A percentile compares a stretch with the other conserved stretches of the same genome.
phyloP scores from a whole-genome alignment of 2,113 vertebrate species.

The Zeus faber region DNA sequence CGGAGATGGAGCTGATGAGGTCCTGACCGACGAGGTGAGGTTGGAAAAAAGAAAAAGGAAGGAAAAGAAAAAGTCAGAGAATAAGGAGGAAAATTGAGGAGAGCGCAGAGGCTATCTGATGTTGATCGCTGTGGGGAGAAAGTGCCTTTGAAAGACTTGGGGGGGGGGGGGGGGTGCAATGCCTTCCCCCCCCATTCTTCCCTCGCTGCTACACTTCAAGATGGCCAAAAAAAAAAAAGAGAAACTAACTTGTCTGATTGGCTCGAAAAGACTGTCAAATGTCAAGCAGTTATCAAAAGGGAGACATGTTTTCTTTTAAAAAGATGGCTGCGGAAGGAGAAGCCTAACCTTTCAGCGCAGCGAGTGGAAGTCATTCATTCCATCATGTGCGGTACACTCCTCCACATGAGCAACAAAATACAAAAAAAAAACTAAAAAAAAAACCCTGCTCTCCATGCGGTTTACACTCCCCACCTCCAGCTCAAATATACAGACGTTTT shows the following conservation, averaged over 20 bases:
- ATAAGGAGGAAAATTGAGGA: conserved; percentile 40
- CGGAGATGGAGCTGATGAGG: conserved; percentile 44
- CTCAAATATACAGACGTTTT: no score
- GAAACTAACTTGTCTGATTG: conserved; percentile 54
- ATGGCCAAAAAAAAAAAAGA: conserved; percentile 40
- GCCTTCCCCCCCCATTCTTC: conserved; percentile 35
- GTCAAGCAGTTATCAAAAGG: conserved; percentile 74
- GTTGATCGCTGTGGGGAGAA: conserved; percentile 64
- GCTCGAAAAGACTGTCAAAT: conserved; percentile 77
- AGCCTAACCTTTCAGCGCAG: conserved; percentile 66
- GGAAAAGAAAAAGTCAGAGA: conserved; percentile 60
- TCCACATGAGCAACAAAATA: no score
- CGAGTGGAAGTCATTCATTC: conserved; percentile 59
- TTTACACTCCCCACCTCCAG: no score
- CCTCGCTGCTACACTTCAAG: conserved; percentile 49
- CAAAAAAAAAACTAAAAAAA: no score
- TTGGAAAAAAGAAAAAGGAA: conserved; percentile 22
- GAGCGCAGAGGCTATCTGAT: conserved; percentile 53
- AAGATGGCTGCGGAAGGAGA: conserved; percentile 56
- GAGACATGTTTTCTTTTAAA: conserved; percentile 68
- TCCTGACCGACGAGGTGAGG: conserved; percentile 35
- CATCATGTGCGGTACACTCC: conserved; percentile 48
- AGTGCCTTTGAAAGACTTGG: conserved; percentile 65
- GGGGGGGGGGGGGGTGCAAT: conserved; percentile 63
- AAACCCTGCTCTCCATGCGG: no score